Percentiles rank a stretch among this genome's conserved stretches.
phyloP scores from a whole-genome alignment of 2,797 vertebrate genomes.

The Spondyliosoma cantharus region DNA sequence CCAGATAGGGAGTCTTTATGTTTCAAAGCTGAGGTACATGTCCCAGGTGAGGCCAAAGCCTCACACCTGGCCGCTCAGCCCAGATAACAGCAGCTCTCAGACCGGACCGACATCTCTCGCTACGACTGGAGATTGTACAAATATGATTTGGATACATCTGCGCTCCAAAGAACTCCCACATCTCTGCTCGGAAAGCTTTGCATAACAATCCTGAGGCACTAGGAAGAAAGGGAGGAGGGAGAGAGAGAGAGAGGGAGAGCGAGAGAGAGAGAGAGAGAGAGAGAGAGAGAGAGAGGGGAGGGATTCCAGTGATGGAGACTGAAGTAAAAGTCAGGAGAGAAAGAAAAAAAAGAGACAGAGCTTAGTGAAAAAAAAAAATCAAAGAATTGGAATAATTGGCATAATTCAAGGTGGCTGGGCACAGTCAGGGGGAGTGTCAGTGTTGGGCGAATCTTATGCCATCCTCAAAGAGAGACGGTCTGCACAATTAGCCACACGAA shows the following conservation, averaged over 20 bases:
- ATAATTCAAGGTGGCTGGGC: constrained; percentile 96
- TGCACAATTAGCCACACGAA: constrained; percentile 98
- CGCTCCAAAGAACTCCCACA: constrained; percentile 77
- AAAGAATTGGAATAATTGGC: constrained; percentile 98
- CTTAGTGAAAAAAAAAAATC: constrained; percentile 80
- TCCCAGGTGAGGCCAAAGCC: constrained; percentile 51
- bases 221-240: constrained; percentile 66
- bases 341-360: constrained; percentile 52
- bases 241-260: constrained; percentile 47
- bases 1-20: constrained; percentile 39
- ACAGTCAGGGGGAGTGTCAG: constrained; percentile 95
- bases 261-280: constrained; percentile 36
- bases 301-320: constrained; percentile 77
- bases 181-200: constrained; percentile 79
- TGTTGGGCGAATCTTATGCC: constrained; percentile 92
- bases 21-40: constrained; percentile 43
- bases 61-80: constrained; percentile 58
- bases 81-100: constrained; percentile 64
- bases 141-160: constrained; percentile 79
- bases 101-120: constrained; percentile 44
- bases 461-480: constrained; percentile 90
- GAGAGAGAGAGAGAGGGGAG: constrained; percentile 36
- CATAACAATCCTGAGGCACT: constrained; percentile 82
- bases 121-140: constrained; percentile 62
- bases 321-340: constrained; percentile 71